A percentile compares a stretch with the other conserved stretches of the same genome.
Evolutionary conservation across 1,140 invertebrate genomes (phyloP).

Genomic region (Danaus plexippus): DNA sequence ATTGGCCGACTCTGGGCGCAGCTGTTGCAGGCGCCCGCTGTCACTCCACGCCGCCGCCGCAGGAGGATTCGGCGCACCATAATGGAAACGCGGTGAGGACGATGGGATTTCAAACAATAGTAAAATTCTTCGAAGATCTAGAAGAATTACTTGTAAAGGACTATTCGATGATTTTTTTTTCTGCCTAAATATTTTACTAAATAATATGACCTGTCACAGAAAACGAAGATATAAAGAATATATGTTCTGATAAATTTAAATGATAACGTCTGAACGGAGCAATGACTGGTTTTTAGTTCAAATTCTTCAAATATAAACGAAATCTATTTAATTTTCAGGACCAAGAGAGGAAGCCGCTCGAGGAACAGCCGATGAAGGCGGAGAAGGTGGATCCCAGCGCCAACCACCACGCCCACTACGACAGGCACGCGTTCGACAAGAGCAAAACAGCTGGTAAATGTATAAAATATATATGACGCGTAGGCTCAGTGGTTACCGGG

Average conservation of each 20-base stretch:
- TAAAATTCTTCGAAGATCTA: too few species aligned
- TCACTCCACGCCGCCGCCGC: constrained; percentile 58
- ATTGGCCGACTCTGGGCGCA: constrained; percentile 85
- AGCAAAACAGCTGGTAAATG: constrained; percentile 33
- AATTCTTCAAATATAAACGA: not conserved
- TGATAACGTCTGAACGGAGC: too few species aligned
- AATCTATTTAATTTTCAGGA: constrained; percentile 35
- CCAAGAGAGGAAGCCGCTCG: constrained; percentile 49
- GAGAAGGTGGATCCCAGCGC: constrained; percentile 42
- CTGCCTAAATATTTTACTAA: too few species aligned
- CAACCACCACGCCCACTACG: constrained; percentile 38
- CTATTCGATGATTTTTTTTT: too few species aligned
- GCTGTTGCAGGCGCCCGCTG: constrained; percentile 50
- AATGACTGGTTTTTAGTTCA: too few species aligned
- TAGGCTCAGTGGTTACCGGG: too few species aligned
- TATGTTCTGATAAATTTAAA: too few species aligned
- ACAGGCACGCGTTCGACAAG: constrained; percentile 42
- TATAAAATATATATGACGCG: too few species aligned
- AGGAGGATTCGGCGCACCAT: constrained; percentile 53
- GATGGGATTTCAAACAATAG: too few species aligned
- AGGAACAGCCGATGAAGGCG: constrained; percentile 39
- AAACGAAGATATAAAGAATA: too few species aligned
- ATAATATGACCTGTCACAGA: too few species aligned
- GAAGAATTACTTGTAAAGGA: too few species aligned
- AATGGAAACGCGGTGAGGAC: constrained; percentile 54